Evolutionary conservation across 2,113 vertebrate genomes (phyloP), one percentile per base, ranked within the genome.

Genomic region (Poeciliopsis occidentalis): DNA sequence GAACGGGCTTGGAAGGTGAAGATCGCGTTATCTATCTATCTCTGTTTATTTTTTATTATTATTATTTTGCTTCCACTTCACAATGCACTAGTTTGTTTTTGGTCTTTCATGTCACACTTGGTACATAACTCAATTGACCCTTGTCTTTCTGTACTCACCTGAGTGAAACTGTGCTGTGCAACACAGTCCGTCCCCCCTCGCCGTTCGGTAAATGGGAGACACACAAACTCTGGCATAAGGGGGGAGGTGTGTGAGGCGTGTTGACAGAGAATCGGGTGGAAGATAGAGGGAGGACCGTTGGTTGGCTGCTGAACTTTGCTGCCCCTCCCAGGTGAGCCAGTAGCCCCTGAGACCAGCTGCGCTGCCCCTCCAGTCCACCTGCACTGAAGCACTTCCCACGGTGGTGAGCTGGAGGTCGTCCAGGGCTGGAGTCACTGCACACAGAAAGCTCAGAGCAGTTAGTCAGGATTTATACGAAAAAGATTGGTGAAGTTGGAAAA

Each of bases 281-380:
- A 96, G n/a, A 79, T 96, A 88, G 88, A 84, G 12, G 64, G 91
- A 15, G 88, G 93, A 4, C 82, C 76, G 68, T 32, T 82, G 71
- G 87, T 86, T 1, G 0, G 74, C n/a, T 0, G 6, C 51, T 5
- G 87, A 69, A 63, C 66, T 72, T 30, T 87, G 47, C 74, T 78
- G 78, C 64, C 87, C 64, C 91, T 93, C 88, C 95, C 97, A 97
- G 22, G 95, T 94, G 57, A 98, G 92, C 39, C 91, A 93, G 94
- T 97, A 98, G 0, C 96, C 96, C 0, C 85, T 94, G 15, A 97
- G 91, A 0, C 90, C 85, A 0, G 92, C 88, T 0, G 12, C 82
- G 0, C 92, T 91, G 0, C 94, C 61, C 60, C 93, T 95, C 97
- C 97, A 98, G 1, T 95, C 91, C 0, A 95, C 96, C 79, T 86